Percentiles rank a stretch among this genome's conserved stretches.
These are phyloP conservation scores for Lottia scabra DNA, from an alignment of 2,888 invertebrate species.

Conservation along the genomic window DNA sequence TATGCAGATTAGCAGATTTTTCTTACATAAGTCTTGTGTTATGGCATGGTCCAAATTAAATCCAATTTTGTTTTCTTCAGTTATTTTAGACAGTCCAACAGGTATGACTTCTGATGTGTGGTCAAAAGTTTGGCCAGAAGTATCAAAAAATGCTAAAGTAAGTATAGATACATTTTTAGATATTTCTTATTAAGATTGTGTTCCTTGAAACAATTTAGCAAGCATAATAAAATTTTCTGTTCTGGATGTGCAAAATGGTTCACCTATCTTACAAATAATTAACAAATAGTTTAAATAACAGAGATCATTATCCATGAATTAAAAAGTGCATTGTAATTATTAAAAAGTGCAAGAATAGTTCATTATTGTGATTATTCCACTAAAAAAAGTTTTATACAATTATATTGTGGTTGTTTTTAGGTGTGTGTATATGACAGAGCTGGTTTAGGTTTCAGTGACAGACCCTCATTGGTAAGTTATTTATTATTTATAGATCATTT, in stretches of 20 bases:
- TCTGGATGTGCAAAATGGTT: neutral
- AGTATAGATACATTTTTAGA: too few species aligned
- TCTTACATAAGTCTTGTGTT: too few species aligned
- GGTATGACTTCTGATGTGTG: conserved; percentile 67
- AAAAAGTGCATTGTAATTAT: too few species aligned
- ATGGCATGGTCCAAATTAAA: neutral
- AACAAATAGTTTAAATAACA: too few species aligned
- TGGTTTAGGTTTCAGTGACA: conserved; percentile 67
- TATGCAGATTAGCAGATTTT: too few species aligned
- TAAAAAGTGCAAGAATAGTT: too few species aligned
- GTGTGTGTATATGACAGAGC: conserved; percentile 68
- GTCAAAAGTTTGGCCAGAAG: conserved; percentile 51
- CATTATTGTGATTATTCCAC: neutral
- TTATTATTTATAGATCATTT: neutral
- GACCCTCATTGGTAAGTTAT: conserved; percentile 48
- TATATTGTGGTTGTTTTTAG: conserved; percentile 33
- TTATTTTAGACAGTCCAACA: conserved; percentile 65
- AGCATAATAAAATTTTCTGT: too few species aligned
- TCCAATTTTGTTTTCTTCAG: conserved; percentile 35
- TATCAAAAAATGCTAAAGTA: conserved; percentile 58
- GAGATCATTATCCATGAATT: too few species aligned
- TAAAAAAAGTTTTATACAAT: neutral
- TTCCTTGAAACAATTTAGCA: too few species aligned
- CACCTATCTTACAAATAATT: too few species aligned
- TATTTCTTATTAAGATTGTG: too few species aligned